Conservation (phyloP, 2,113 vertebrate genomes). For the Grus americana region DNA sequence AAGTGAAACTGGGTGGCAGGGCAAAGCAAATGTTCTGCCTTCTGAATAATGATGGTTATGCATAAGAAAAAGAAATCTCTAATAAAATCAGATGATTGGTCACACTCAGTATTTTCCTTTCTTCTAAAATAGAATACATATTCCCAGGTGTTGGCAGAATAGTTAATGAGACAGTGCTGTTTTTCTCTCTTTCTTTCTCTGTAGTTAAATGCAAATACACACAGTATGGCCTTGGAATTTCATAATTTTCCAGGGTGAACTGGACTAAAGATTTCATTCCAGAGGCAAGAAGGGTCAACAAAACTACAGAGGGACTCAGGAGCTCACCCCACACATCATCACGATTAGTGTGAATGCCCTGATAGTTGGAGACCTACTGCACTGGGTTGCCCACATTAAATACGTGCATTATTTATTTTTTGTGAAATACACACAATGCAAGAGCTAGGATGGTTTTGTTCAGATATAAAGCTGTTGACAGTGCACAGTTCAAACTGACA, state of each 20-base stretch:
- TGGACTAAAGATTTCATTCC: not conserved
- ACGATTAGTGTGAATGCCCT: not conserved
- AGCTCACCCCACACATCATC: rapidly evolving
- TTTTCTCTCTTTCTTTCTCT: not conserved
- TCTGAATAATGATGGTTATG: not conserved
- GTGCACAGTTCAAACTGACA: not conserved
- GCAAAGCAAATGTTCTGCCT: not conserved
- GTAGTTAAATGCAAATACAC: not conserved
- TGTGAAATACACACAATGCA: not conserved
- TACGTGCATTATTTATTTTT: not conserved
- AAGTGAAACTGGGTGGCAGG: not conserved
- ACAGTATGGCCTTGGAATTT: not conserved
- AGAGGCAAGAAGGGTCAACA: not conserved
- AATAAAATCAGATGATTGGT: not conserved
- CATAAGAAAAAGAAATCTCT: not conserved
- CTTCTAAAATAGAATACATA: not conserved
- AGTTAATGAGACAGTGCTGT: not conserved
- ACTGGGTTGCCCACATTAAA: not conserved
- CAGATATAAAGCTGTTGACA: not conserved
- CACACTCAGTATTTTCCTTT: not conserved
- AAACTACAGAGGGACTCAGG: not conserved
- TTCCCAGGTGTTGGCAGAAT: not conserved
- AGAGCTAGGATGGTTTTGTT: not conserved
- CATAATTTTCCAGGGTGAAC: not conserved
- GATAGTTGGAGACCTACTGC: not conserved